Evolutionary conservation across 2,888 invertebrate species (phyloP), one percentile per base, ranked within the genome.

Genomic region (Brachyopa scutellaris): DNA sequence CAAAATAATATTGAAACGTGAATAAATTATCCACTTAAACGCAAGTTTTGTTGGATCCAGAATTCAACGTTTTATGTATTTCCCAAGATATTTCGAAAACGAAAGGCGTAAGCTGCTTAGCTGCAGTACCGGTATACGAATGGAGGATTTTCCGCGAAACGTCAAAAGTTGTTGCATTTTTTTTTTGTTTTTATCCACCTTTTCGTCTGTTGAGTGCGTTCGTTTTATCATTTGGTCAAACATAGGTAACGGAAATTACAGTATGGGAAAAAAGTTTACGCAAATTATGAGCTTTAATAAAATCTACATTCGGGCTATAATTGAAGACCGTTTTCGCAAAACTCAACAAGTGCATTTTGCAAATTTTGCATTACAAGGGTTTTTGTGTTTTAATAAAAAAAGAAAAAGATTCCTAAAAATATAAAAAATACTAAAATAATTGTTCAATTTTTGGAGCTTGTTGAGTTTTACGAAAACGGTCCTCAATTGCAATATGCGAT

Each of bases 1-100:
- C 93, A 88, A 89, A 62, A 55, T 83, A 78, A 55, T 67, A 17
- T 70, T 51, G 21, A 72, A 72, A 59, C 66, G 82, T 77, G 82
- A 82, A 82, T 82, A 66, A 77, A 72, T 38, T 82, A 77, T 82
- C 49, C 82, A 77, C 82, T 72, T 0, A 45, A 69, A 19, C 3
- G 8, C 40, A 11, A 21, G 1, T 7, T 31, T 21, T 13, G 3
- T 0, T 6, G 8, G 13, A 4, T 11, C 47, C 45, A 11, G 33
- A 21, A 26, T 47, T 3, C 1, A 9, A 6, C 38, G n/a, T 8
- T 1, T 26, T 21, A n/a, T 45, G 1, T 42, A 7, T 13, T 15
- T 33, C 7, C 1, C 7, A 3, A 19, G 11, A 26, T n/a, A 9
- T 7, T 26, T 13, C 13, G 5, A 11, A 13, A 47, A n/a, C n/a